Conservation (phyloP, 2,888 invertebrate species). For the Netelia virgata region DNA sequence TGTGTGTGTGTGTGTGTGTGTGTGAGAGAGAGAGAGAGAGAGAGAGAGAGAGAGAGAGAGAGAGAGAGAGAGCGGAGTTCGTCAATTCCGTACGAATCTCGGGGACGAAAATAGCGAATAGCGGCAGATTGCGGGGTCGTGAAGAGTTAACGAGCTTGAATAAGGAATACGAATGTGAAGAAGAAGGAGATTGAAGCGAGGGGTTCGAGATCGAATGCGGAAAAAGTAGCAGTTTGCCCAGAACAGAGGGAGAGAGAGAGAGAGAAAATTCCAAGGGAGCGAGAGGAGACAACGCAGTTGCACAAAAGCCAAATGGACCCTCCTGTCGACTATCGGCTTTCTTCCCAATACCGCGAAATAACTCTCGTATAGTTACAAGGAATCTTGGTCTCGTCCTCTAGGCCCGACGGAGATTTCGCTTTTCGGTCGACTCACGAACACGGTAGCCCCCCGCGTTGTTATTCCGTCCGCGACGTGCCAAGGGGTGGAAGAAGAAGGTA, state of each 20-base stretch:
- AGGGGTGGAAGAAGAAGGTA: constrained; percentile 15
- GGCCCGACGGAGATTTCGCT: constrained; percentile 41
- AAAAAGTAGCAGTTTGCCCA: too few relatives aligned
- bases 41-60: too few relatives aligned
- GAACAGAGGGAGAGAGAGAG: constrained; percentile 12
- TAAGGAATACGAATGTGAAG: constrained; percentile 75
- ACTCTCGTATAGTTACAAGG: not conserved
- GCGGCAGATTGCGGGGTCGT: constrained; percentile 72
- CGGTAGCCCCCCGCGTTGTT: constrained; percentile 59
- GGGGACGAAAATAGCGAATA: constrained; percentile 70
- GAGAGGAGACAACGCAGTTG: not conserved
- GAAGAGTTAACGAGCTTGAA: constrained; percentile 49
- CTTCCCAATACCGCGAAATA: constrained; percentile 8
- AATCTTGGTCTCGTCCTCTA: constrained; percentile 9
- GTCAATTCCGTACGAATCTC: constrained; percentile 75
- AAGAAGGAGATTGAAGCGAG: constrained; percentile 54
- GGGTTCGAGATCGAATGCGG: constrained; percentile 13
- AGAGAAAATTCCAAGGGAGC: constrained; percentile 10
- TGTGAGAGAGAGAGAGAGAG: too few relatives aligned
- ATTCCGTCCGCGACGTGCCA: constrained; percentile 68
- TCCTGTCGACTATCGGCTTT: constrained; percentile 20
- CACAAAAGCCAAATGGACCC: constrained; percentile 4
- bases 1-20: too few relatives aligned
- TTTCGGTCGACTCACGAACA: constrained; percentile 27
- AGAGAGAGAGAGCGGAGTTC: constrained; percentile 22